These are phyloP conservation scores for Ammodytes marinus DNA, from an alignment of 2,113 vertebrate genomes.

Conservation along the genomic window DNA sequence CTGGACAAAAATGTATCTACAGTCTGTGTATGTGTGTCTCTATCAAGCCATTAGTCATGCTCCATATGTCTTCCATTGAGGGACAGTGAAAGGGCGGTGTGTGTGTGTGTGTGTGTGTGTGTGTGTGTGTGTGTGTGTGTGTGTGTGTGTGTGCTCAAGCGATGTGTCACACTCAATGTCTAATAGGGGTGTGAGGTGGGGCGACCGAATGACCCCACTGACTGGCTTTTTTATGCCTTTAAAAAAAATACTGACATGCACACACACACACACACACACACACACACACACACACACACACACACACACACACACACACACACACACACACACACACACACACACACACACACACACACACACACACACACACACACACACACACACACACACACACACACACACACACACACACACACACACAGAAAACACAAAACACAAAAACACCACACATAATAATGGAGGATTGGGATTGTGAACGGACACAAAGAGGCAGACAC, in stretches of 20 bases:
- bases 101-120: constrained; percentile 4
- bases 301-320: constrained; percentile 22
- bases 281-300: neutral
- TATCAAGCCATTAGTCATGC: constrained; percentile 81
- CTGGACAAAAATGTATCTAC: constrained; percentile 67
- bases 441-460: constrained; percentile 16
- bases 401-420: constrained; percentile 29
- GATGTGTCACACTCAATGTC: constrained; percentile 68
- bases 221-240: constrained; percentile 70
- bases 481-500: constrained; percentile 48
- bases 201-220: constrained; percentile 63
- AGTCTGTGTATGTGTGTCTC: constrained; percentile 74
- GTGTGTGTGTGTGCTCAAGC: constrained; percentile 25
- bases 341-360: constrained; percentile 15
- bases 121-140: constrained; percentile 48
- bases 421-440: constrained; percentile 1
- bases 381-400: constrained; percentile 5
- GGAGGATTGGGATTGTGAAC: constrained; percentile 45
- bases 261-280: constrained; percentile 22
- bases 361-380: constrained; percentile 28
- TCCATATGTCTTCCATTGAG: constrained; percentile 76
- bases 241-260: constrained; percentile 51
- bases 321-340: neutral
- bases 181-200: constrained; percentile 67
- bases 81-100: constrained; percentile 61